Conservation (phyloP, 2,797 vertebrate species). For the Streptopelia turtur region DNA sequence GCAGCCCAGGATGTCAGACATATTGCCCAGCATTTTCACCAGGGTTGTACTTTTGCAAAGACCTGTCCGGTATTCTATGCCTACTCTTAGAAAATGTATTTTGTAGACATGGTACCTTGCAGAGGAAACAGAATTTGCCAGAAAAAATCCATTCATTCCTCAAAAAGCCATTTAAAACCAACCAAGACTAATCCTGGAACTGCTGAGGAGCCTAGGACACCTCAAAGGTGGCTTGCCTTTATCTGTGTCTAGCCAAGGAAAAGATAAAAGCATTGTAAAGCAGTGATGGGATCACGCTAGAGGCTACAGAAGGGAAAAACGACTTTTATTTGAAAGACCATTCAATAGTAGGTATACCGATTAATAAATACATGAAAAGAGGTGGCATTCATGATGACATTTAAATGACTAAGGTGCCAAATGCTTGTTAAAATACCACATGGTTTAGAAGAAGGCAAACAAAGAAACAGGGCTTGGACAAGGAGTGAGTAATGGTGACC, state of each 20-base stretch:
- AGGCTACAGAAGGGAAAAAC: neutral
- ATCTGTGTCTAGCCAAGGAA: neutral
- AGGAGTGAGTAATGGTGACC: slow-evolving; percentile 54
- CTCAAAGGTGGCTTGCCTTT: neutral
- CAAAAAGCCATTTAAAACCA: neutral
- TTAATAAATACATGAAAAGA: slow-evolving; percentile 61
- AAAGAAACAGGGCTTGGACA: slow-evolving; percentile 31
- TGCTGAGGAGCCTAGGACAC: neutral
- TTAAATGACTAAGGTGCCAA: slow-evolving; percentile 57
- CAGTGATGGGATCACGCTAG: neutral
- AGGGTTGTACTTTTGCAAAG: neutral
- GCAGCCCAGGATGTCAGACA: neutral
- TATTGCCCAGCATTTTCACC: neutral
- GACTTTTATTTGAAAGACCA: slow-evolving; percentile 21
- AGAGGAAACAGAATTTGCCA: neutral
- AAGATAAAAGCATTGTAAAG: neutral
- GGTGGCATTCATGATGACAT: slow-evolving; percentile 58
- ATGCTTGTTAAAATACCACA: slow-evolving; percentile 42
- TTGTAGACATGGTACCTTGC: neutral
- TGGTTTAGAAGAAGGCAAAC: slow-evolving; percentile 28
- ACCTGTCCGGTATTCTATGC: neutral
- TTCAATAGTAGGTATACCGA: slow-evolving; percentile 2
- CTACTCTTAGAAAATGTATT: neutral
- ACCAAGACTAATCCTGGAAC: neutral
- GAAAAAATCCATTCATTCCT: neutral